Evolutionary conservation across 2,888 invertebrate genomes (phyloP).

Genomic region (Tillus elongatus): DNA sequence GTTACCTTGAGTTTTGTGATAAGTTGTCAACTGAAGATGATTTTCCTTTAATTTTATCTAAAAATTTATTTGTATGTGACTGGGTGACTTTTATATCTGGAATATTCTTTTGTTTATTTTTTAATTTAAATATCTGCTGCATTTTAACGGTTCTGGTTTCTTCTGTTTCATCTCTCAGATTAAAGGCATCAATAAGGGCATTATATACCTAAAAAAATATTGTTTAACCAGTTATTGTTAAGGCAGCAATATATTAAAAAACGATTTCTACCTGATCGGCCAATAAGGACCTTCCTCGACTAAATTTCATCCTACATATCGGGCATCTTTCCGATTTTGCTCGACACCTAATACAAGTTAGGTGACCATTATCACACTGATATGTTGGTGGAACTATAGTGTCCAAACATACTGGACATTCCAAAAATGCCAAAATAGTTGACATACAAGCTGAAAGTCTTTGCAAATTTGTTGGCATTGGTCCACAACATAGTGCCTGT

Average conservation of each 20-base stretch:
- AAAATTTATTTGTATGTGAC: constrained; percentile 43
- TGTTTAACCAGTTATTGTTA: constrained; percentile 8
- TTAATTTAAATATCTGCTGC: constrained; percentile 43
- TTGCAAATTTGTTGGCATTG: constrained; percentile 48
- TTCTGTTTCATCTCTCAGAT: constrained; percentile 38
- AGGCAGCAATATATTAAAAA: no score
- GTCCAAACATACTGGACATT: constrained; percentile 58
- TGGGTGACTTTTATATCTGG: constrained; percentile 38
- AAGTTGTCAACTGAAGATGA: constrained; percentile 46
- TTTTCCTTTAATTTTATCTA: constrained; percentile 44
- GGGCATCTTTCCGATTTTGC: constrained; percentile 53
- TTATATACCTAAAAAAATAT: constrained; percentile 43
- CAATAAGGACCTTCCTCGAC: constrained; percentile 45
- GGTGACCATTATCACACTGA: constrained; percentile 58
- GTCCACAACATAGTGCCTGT: constrained; percentile 46
- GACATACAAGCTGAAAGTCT: constrained; percentile 46
- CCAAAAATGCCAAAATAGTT: constrained; percentile 46
- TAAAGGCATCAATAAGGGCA: constrained; percentile 44
- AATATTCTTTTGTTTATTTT: constrained; percentile 29
- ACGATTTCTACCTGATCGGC: constrained; percentile 46
- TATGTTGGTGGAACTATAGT: constrained; percentile 53
- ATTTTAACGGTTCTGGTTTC: constrained; percentile 36
- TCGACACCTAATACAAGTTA: constrained; percentile 53
- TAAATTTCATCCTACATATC: constrained; percentile 50
- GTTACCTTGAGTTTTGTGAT: no score